A percentile compares a stretch with the other conserved stretches of the same genome.
phyloP scores from a whole-genome alignment of 2,113 vertebrate genomes.

The Ageneiosus marmoratus region DNA sequence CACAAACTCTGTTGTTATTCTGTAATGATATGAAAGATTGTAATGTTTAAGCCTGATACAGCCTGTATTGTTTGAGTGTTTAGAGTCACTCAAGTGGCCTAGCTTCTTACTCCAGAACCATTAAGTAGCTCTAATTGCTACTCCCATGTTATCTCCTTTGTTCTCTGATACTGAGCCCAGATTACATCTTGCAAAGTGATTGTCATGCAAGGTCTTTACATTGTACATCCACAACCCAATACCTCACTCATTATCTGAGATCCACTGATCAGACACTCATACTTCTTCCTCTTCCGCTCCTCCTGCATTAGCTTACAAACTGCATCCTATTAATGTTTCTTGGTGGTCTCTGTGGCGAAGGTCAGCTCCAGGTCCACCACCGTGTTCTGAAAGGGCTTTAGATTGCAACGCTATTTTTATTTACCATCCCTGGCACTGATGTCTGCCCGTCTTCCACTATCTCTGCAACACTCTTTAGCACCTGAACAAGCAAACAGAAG shows the following conservation, averaged over 20 bases:
- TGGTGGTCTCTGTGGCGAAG: not conserved
- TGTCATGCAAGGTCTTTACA: not conserved
- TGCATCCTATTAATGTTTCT: not conserved
- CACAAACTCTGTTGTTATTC: not conserved
- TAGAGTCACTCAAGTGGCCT: not conserved
- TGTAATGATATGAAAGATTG: not conserved
- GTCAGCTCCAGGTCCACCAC: not conserved
- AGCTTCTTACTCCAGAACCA: not conserved
- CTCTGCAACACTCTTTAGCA: not conserved
- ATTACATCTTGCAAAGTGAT: not conserved
- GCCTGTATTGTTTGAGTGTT: not conserved
- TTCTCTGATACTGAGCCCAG: not conserved
- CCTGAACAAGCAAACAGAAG: not conserved
- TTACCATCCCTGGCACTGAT: not conserved
- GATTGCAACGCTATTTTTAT: not conserved
- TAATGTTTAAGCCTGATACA: not conserved
- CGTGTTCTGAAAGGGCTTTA: not conserved
- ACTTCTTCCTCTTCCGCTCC: not conserved
- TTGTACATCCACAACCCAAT: too few species aligned
- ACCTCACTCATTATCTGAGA: not conserved
- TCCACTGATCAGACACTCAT: not conserved
- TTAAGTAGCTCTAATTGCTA: not conserved
- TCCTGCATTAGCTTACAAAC: not conserved
- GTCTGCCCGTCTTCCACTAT: not conserved
- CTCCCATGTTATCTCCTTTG: not conserved